phyloP scores from a whole-genome alignment of 2,113 vertebrate genomes.

The Potamarius usumacintae region DNA sequence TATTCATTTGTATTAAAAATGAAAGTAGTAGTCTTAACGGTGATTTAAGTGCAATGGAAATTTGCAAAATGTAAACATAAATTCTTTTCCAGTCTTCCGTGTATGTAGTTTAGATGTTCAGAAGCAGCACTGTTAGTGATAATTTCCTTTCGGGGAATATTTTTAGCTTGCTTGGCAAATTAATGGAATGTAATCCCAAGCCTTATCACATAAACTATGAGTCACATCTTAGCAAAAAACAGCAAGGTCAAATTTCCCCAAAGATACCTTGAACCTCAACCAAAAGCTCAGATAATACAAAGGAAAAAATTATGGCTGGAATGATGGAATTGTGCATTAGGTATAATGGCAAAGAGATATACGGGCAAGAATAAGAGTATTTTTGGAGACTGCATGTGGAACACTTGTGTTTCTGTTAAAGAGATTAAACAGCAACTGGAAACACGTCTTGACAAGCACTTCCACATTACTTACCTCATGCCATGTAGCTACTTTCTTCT shows the following conservation, averaged over 20 bases:
- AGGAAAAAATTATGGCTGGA: neutral
- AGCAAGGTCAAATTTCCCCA: neutral
- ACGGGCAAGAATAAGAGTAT: neutral
- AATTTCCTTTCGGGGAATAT: neutral
- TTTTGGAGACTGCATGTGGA: neutral
- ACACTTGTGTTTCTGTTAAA: neutral
- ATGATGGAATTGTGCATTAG: neutral
- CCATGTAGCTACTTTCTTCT: conserved; percentile 38
- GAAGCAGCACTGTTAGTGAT: neutral
- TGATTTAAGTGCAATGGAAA: neutral
- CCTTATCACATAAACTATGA: conserved; percentile 1
- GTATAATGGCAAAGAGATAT: neutral
- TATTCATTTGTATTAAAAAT: neutral
- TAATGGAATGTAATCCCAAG: conserved; percentile 5
- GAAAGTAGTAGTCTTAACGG: neutral
- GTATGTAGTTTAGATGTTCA: neutral
- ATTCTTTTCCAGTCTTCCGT: neutral
- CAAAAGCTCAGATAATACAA: no score
- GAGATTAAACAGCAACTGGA: conserved; percentile 11
- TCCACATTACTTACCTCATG: conserved; percentile 17
- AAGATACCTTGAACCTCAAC: neutral
- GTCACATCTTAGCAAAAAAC: conserved; percentile 13
- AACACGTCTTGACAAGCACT: conserved; percentile 59
- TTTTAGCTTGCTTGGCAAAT: conserved; percentile 8
- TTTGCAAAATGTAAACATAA: neutral